Evolutionary conservation across 1,140 invertebrate species (phyloP), one percentile per base, ranked within the genome.

Genomic region (Coptotermes formosanus): DNA sequence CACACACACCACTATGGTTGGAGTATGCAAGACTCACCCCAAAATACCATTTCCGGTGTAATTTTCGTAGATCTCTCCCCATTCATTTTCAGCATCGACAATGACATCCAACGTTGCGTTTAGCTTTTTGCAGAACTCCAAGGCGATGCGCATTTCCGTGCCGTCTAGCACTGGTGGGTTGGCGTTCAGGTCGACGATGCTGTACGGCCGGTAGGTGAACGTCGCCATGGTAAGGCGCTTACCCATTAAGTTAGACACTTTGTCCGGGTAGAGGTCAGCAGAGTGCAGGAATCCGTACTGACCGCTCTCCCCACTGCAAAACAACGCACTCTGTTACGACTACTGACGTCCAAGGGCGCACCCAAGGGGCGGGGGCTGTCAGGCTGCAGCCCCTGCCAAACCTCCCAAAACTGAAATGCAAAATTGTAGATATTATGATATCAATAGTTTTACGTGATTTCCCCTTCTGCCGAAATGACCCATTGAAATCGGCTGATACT

Each of bases 21-120:
- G 19, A 55, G 52, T 19, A 12, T 55, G 19, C 52, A 55, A 16
- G 32, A 82, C 59, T 25, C n/a, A 75, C 64, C 85, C 84, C 30
- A 84, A 55, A 32, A 87, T 87, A 12, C 93, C 93, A 85, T 92
- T 91, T 59, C 93, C 93, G 16, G 92, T 93, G 85, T 91, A 89
- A 88, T 94, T 94, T 30, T 92, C 91, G 87, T 91, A 93, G 85
- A 93, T 92, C 87, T 93, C 91, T 11, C 93, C 93, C 93, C 93
- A 94, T 88, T 93, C 89, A 44, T 92, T 89, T 44, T 89, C 89
- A 85, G 93, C 91, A 85, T 92, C 91, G 83, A 91, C 90, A 30
- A 93, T 88, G 55, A 93, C 89, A 88, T 91, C 89, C 38, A 92
- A 88, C 0, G 91, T 90, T 64, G 92, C 93, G 88, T 93, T 92